Conservation (phyloP, 2,888 invertebrate genomes). For the Coelogynopora nodosa region DNA sequence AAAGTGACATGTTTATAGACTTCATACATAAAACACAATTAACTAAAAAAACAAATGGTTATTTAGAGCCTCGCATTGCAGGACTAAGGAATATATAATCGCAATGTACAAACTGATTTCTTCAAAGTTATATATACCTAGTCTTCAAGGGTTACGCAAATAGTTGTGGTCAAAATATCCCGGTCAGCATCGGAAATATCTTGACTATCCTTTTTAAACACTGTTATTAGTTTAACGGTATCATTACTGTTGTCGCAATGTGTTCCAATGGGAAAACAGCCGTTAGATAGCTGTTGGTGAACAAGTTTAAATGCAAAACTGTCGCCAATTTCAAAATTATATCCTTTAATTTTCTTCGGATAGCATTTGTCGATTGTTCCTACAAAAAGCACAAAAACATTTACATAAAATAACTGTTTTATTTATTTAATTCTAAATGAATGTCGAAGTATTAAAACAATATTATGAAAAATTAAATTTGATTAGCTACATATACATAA, state of each 20-base stretch:
- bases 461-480: background rate
- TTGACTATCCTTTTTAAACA: constrained; percentile 19
- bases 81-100: no score
- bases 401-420: background rate
- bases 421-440: background rate
- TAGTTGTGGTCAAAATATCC: no score
- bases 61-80: no score
- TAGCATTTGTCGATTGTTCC: constrained; percentile 20
- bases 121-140: no score
- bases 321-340: constrained; percentile 18
- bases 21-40: no score
- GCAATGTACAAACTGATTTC: no score
- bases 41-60: no score
- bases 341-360: background rate
- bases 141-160: no score
- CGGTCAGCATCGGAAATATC: background rate
- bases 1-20: no score
- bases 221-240: background rate
- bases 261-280: no score
- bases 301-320: background rate
- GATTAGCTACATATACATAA: no score
- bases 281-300: background rate
- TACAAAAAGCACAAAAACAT: background rate
- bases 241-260: background rate
- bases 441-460: background rate